Base-by-base conservation (phyloP, 1,140 invertebrate genomes). In the Aphidius ervi region DNA sequence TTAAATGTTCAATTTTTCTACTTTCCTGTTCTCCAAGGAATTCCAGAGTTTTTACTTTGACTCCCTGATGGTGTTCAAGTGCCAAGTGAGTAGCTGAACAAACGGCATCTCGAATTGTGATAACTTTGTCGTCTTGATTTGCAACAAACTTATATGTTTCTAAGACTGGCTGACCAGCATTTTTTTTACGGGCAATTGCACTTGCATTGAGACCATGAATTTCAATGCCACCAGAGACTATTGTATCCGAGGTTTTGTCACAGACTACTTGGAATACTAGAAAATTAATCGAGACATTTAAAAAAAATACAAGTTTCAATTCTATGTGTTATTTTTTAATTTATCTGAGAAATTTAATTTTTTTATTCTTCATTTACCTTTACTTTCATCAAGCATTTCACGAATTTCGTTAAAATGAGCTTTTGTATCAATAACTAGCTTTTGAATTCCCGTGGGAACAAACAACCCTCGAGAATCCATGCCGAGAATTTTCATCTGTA, bases 361-460 rank as follows among this genome's bases (percentile, higher is more conserved):
- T n/a, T n/a, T n/a, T n/a, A n/a, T n/a, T n/a, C n/a, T n/a, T n/a
- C n/a, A n/a, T n/a, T 62, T 66, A 73, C 72, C 68, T 66, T 73
- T 72, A 0, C 72, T 52, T 5, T 79, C 70, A 7, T 71, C 65
- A 9, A n/a, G 1, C 6, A 82, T 70, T n/a, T 72, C 68, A 2
- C 76, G 76, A n/a, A 78, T 63, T 1, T 66, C 65, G 41, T 80
- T 70, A 4, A 86, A 81, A 67, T 92, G 88, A 68, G 80, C 83
- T 6, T 82, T 82, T 0, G 89, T 87, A 70, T 97, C 87, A 49
- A 98, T 92, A 6, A 85, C 82, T 1, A 97, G 68, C 61, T 87
- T 89, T 50, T 87, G 83, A 42, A 98, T 92, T 64, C 88, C 86
- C 0, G 92, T 96, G 3, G 95, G 95, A 1, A 98, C 85, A 68